Evolutionary conservation across 2,113 vertebrate genomes (phyloP).

Genomic region (Prunella himalayana): DNA sequence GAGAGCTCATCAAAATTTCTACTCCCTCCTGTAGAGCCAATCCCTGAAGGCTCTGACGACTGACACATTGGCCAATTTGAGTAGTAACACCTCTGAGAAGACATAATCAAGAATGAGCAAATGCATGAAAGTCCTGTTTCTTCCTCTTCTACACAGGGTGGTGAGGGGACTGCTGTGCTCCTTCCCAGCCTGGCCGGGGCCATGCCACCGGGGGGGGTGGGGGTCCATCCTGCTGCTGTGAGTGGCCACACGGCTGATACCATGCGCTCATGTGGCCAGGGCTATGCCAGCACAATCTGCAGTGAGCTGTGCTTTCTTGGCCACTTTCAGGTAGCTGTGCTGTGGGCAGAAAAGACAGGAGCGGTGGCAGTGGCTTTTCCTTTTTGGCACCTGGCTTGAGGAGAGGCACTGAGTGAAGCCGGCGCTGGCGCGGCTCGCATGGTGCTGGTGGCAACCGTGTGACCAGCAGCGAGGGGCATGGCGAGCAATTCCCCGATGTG

Average conservation of each 20-base stretch:
- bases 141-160: not conserved
- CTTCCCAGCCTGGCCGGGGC: not conserved
- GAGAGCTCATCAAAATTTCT: not conserved
- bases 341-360: not conserved
- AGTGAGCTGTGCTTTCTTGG: not conserved
- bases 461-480: not conserved
- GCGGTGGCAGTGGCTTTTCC: fast-evolving
- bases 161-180: too few relatives aligned
- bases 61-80: not conserved
- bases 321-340: not conserved
- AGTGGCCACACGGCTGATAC: too few relatives aligned
- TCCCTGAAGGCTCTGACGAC: not conserved
- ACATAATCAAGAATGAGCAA: not conserved
- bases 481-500: fast-evolving
- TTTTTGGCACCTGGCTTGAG: not conserved
- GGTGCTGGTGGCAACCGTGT: fast-evolving
- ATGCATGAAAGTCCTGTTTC: fast-evolving
- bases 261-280: fast-evolving
- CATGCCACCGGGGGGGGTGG: not conserved
- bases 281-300: fast-evolving
- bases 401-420: not conserved
- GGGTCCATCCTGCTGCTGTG: fast-evolving
- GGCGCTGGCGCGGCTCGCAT: fast-evolving
- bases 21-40: not conserved
- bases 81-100: not conserved